Evolutionary conservation across 2,113 vertebrate genomes (phyloP).

Genomic region (Festucalex cinctus): DNA sequence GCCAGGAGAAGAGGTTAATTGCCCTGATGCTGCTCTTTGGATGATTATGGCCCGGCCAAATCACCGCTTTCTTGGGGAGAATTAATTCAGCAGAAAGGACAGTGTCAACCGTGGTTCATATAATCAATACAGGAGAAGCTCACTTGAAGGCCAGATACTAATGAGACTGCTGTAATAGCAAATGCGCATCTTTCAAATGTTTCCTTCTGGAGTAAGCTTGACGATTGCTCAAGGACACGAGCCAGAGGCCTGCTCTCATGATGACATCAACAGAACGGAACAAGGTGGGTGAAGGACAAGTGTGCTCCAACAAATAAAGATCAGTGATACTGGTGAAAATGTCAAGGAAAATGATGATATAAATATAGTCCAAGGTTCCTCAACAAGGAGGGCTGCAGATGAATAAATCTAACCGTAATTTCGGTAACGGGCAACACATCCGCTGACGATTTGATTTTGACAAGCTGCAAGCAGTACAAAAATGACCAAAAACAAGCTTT

Average conservation of each 20-base stretch:
- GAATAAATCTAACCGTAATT: neutral
- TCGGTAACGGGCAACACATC: too few species aligned
- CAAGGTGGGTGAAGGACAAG: neutral
- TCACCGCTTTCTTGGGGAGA: slow-evolving; percentile 31
- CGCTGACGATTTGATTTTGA: too few species aligned
- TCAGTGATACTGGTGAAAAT: neutral
- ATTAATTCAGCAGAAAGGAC: slow-evolving; percentile 62
- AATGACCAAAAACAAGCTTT: neutral
- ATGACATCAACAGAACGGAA: neutral
- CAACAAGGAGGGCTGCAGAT: too few species aligned
- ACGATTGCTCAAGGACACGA: slow-evolving; percentile 44
- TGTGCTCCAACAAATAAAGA: neutral
- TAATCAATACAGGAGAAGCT: slow-evolving; percentile 62
- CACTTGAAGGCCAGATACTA: slow-evolving; percentile 70
- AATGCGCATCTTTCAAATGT: slow-evolving; percentile 73
- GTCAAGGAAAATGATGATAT: neutral
- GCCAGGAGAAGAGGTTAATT: slow-evolving; percentile 26
- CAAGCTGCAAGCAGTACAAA: neutral
- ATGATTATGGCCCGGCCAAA: slow-evolving; percentile 41
- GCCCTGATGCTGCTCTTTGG: slow-evolving; percentile 32
- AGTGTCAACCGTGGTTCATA: slow-evolving; percentile 36
- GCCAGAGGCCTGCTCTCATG: neutral
- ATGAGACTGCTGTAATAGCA: slow-evolving; percentile 67
- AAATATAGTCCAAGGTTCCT: too few species aligned
- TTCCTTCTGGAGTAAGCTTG: slow-evolving; percentile 50